phyloP scores from a whole-genome alignment of 2,113 vertebrate species.

The Saguinus imperator region DNA sequence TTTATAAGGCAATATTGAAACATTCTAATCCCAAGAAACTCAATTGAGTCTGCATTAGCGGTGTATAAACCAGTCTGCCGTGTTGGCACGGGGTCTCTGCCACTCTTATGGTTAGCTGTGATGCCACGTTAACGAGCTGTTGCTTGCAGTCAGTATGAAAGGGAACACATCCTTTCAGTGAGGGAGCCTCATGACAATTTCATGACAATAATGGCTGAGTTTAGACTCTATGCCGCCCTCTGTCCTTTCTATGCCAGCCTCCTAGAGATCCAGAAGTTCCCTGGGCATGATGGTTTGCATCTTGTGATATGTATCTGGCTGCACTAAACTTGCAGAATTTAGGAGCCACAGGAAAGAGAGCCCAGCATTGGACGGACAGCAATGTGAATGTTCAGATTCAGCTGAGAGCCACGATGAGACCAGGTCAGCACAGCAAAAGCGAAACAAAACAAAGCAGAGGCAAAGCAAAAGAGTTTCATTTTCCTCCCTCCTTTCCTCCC shows the following conservation, averaged over 20 bases:
- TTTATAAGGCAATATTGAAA: slow-evolving; percentile 64
- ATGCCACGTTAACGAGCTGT: not conserved
- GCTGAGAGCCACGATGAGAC: not conserved
- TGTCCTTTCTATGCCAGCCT: slow-evolving; percentile 41
- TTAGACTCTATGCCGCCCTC: slow-evolving; percentile 20
- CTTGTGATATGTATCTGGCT: slow-evolving; percentile 26
- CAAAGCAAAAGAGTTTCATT: not conserved
- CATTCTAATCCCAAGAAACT: slow-evolving; percentile 59
- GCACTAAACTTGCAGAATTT: not conserved
- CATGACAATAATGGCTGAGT: not conserved
- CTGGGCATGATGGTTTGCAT: slow-evolving; percentile 13
- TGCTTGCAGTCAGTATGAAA: not conserved
- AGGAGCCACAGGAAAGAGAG: not conserved
- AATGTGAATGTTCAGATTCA: not conserved
- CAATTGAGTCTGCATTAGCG: slow-evolving; percentile 47
- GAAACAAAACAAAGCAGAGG: not conserved
- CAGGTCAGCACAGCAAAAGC: not conserved
- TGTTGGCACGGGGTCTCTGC: not conserved
- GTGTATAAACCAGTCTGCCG: not conserved
- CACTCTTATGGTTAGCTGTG: not conserved
- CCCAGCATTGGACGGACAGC: not conserved
- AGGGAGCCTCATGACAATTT: not conserved
- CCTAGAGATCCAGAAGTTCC: not conserved
- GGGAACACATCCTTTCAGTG: not conserved
- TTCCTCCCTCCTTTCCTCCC: not conserved